These are phyloP conservation scores for Alfaro cultratus DNA, from an alignment of 2,797 vertebrate genomes.

Conservation along the genomic window DNA sequence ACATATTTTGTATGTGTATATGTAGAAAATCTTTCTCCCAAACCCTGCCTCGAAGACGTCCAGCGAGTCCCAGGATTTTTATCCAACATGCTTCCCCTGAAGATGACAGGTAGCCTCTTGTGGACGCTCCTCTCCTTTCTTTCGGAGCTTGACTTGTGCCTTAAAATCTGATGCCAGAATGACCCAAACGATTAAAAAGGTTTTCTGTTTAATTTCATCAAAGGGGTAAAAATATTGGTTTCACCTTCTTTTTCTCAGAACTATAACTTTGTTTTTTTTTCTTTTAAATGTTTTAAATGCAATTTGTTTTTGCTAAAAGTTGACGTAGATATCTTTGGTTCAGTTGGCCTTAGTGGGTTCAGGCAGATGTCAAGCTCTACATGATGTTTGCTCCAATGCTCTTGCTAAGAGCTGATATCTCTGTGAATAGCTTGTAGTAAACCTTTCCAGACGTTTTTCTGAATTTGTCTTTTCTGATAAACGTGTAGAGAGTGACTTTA, in stretches of 20 bases:
- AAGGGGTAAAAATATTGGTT: background rate
- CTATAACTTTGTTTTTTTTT: background rate
- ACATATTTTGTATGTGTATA: constrained; percentile 70
- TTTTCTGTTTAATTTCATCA: background rate
- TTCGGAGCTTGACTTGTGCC: constrained; percentile 69
- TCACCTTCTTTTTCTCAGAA: background rate
- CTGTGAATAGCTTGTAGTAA: constrained; percentile 37
- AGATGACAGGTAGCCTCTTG: constrained; percentile 94
- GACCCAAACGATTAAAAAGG: constrained; percentile 24
- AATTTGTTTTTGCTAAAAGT: constrained; percentile 7
- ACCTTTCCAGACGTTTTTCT: constrained; percentile 17
- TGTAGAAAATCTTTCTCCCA: constrained; percentile 83
- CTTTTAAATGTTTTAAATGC: background rate
- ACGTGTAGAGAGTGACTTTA: constrained; percentile 45
- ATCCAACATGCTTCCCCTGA: constrained; percentile 98
- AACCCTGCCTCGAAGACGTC: constrained; percentile 94
- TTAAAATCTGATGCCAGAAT: constrained; percentile 40
- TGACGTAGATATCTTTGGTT: constrained; percentile 21
- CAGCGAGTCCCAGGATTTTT: constrained; percentile 97
- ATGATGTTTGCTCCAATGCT: constrained; percentile 16
- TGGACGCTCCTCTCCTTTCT: constrained; percentile 55
- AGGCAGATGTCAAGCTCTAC: constrained; percentile 72
- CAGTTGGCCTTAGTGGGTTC: constrained; percentile 41
- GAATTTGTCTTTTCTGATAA: constrained; percentile 12
- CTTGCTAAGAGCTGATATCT: constrained; percentile 26